These are phyloP conservation scores for Anthonomus grandis DNA, from an alignment of 1,140 invertebrate species.

Conservation along the genomic window DNA sequence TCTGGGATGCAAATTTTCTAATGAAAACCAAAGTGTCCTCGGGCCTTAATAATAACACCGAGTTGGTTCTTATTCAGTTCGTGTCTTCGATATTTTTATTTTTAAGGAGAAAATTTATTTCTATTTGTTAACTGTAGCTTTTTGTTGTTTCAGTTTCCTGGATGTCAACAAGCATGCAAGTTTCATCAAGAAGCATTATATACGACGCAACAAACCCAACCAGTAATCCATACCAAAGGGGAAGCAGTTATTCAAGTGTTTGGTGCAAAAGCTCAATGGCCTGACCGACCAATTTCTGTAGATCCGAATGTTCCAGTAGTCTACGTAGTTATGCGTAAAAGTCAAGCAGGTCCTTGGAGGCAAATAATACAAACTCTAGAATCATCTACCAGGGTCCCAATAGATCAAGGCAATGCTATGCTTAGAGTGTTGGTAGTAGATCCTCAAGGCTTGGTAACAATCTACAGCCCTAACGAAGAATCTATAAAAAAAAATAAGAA, in stretches of 20 bases:
- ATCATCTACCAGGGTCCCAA: slow-evolving; percentile 56
- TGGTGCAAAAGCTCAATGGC: slow-evolving; percentile 59
- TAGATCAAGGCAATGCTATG: slow-evolving; percentile 55
- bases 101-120: background rate
- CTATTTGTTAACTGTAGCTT: too few relatives aligned
- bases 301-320: slow-evolving; percentile 53
- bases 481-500: slow-evolving; percentile 45
- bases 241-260: slow-evolving; percentile 60
- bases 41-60: slow-evolving; percentile 10
- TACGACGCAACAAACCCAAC: slow-evolving; percentile 56
- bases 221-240: slow-evolving; percentile 64
- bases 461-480: slow-evolving; percentile 61
- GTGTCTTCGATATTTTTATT: slow-evolving; percentile 10
- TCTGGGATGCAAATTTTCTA: slow-evolving; percentile 15
- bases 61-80: slow-evolving; percentile 14
- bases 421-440: slow-evolving; percentile 64
- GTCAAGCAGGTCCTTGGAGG: slow-evolving; percentile 59
- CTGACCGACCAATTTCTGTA: slow-evolving; percentile 55
- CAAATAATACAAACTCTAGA: slow-evolving; percentile 64
- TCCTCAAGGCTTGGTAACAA: slow-evolving; percentile 62
- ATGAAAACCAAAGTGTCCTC: slow-evolving; percentile 17
- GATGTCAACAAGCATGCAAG: slow-evolving; percentile 65
- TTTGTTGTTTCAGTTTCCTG: slow-evolving; percentile 60
- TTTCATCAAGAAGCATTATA: slow-evolving; percentile 61
- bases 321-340: slow-evolving; percentile 65